Conservation (phyloP, 2,888 invertebrate species). For the Diaphora mendica region DNA sequence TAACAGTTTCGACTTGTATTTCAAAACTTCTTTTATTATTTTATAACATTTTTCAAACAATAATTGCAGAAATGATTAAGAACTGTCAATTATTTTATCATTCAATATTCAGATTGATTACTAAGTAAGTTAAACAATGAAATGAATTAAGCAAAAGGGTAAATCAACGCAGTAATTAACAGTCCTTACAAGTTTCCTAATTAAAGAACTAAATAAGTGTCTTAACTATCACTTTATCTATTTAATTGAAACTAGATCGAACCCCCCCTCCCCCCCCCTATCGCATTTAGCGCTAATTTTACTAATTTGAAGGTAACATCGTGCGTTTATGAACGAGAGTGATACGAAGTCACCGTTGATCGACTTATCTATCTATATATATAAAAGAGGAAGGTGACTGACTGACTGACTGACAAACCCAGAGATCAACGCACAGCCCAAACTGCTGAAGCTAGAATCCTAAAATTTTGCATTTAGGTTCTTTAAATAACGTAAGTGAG, state of each 20-base stretch:
- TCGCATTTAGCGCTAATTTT: neutral
- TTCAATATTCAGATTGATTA: neutral
- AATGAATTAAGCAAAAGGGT: no score
- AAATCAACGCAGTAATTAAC: neutral
- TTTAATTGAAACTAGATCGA: slow-evolving; percentile 12
- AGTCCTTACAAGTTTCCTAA: neutral
- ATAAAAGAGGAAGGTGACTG: no score
- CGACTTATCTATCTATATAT: no score
- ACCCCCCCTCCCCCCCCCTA: neutral
- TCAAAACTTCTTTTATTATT: neutral
- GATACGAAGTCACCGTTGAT: slow-evolving; percentile 32
- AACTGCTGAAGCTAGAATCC: no score
- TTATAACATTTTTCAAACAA: neutral
- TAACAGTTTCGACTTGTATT: neutral
- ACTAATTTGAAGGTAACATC: slow-evolving; percentile 29
- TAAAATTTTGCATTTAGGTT: no score
- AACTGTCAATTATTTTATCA: neutral
- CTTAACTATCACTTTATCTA: slow-evolving; percentile 2
- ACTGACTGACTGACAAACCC: no score
- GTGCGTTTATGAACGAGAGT: slow-evolving; percentile 37
- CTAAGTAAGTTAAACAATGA: neutral
- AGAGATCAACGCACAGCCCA: no score
- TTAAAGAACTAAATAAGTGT: slow-evolving; percentile 1
- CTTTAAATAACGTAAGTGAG: no score
- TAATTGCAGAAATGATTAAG: neutral